Evolutionary conservation across 2,113 vertebrate genomes (phyloP).

Genomic region (pig (Sus scrofa)): DNA sequence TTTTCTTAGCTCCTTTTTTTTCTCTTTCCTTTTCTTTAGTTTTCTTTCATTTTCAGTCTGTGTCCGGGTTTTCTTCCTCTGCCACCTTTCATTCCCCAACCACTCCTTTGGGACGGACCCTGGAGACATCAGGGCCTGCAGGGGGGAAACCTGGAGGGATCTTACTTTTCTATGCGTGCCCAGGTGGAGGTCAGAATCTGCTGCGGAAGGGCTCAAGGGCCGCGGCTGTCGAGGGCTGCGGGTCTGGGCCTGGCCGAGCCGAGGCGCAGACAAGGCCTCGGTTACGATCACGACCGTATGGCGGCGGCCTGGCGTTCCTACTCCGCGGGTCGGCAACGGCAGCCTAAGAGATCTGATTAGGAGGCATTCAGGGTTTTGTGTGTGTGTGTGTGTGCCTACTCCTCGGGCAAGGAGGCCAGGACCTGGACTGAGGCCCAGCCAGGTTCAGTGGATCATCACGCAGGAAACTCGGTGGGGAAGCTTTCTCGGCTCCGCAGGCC

Average conservation of each 20-base stretch:
- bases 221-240: neutral
- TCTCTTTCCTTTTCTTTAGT: neutral
- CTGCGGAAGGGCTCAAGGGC: neutral
- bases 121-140: neutral
- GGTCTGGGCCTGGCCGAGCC: conserved; percentile 30
- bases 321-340: conserved; percentile 87
- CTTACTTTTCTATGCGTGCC: neutral
- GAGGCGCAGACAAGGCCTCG: conserved; percentile 94
- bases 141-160: neutral
- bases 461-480: neutral
- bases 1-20: neutral
- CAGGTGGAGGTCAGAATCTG: neutral
- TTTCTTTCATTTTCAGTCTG: neutral
- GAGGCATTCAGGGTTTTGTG: conserved; percentile 80
- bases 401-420: conserved; percentile 81
- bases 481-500: neutral
- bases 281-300: conserved; percentile 96
- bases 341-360: conserved; percentile 86
- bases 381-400: conserved; percentile 86
- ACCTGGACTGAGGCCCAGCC: neutral
- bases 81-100: neutral
- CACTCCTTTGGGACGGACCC: neutral
- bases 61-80: neutral
- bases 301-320: conserved; percentile 90
- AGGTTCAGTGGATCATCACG: neutral